Evolutionary conservation across 2,113 vertebrate species (phyloP), one percentile per base, ranked within the genome.

Genomic region (Cephalopholis sonnerati): DNA sequence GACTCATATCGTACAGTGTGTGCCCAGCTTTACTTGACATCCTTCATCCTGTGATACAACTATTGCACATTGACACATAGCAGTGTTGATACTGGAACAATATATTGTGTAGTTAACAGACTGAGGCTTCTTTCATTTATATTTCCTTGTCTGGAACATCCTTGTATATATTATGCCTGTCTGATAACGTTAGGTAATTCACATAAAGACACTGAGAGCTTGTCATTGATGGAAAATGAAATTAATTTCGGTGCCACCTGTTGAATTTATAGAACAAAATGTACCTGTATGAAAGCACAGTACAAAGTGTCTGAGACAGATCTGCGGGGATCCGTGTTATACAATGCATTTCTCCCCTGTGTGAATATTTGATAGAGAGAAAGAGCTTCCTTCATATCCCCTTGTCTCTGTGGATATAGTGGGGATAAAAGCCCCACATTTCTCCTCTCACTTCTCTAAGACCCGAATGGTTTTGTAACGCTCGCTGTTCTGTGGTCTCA

Each of bases 301-400:
- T 32, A 87, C 78, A 81, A 77, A 86, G 80, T 77, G 64, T 84
- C 83, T 84, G 5, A 69, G 76, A 71, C 67, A 20, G 54, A 84
- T 84, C 74, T 77, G 22, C 6, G 9, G 89, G 64, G 77, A 83
- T 81, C 71, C 3, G 16, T 74, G 67, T 86, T 85, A 69, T 61
- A 88, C 89, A 86, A 77, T 87, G 76, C 71, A 8, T 79, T 86
- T 86, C 69, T 75, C 79, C 74, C 64, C 20, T 24, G 53, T 81
- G 91, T 93, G 83, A 93, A 93, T 94, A 92, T 94, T 93, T 94
- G 89, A 93, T 89, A 65, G 73, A 57, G 36, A 81, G 77, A 83
- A 87, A 91, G 86, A 90, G 81, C 79, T 89, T 84, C 64, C 55
- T 75, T 77, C 77, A 69, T 74, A 81, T 84, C 71, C 83, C 61